A percentile compares a stretch with the other conserved stretches of the same genome.
Conservation (phyloP, 1,140 invertebrate species). For the Formica selysi region DNA sequence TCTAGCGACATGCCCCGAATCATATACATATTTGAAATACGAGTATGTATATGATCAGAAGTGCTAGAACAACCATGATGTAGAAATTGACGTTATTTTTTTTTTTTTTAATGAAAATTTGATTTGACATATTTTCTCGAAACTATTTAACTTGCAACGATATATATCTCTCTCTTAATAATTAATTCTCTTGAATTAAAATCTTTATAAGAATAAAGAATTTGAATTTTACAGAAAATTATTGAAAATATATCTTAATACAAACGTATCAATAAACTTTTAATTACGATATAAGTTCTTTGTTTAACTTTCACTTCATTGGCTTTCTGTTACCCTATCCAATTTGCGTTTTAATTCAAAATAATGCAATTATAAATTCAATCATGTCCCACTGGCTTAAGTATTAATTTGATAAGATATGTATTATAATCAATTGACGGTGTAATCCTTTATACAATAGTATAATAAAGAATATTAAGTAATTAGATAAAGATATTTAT, state of each 20-base stretch:
- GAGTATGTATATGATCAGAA: neutral
- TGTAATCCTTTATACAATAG: neutral
- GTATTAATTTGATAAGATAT: no score
- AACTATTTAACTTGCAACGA: neutral
- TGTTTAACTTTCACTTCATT: neutral
- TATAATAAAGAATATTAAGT: neutral
- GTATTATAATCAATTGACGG: no score
- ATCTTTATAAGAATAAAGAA: neutral
- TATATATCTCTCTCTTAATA: no score
- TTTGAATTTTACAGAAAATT: constrained; percentile 12
- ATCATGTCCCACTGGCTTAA: neutral
- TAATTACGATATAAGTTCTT: neutral
- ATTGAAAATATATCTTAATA: neutral
- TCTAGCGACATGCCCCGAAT: neutral
- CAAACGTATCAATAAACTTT: neutral
- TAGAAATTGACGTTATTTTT: constrained; percentile 40
- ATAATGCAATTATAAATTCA: constrained; percentile 29
- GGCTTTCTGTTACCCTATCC: neutral
- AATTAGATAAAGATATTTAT: neutral
- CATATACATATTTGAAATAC: constrained; percentile 8
- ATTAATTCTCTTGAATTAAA: constrained; percentile 6
- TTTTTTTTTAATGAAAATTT: constrained; percentile 30
- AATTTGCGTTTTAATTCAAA: neutral
- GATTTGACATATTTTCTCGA: neutral
- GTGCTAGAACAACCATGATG: neutral